These are phyloP conservation scores for Xiphophorus couchianus DNA, from an alignment of 2,113 vertebrate genomes.

Conservation along the genomic window DNA sequence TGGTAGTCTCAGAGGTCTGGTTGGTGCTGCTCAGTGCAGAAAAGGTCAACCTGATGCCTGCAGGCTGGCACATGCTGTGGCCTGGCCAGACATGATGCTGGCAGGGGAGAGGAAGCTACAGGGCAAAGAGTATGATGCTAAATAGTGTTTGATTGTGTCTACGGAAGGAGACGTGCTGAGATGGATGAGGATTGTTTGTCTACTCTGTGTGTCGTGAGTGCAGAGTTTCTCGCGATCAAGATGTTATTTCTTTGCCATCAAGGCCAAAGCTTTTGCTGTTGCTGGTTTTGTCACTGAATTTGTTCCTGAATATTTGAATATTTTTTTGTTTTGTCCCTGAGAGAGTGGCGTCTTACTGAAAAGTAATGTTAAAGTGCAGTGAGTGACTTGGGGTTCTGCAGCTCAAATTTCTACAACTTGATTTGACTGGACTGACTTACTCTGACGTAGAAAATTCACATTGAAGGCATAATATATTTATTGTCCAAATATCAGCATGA, in stretches of 20 bases:
- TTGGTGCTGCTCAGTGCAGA: constrained; percentile 36
- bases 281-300: too few species aligned
- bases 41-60: constrained; percentile 72
- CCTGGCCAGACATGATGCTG: constrained; percentile 36
- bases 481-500: background rate
- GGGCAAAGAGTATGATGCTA: constrained; percentile 34
- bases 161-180: background rate
- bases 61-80: constrained; percentile 48
- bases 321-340: too few species aligned
- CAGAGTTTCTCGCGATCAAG: background rate
- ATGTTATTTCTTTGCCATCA: too few species aligned
- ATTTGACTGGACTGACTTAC: background rate
- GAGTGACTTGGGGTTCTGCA: too few species aligned
- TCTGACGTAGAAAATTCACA: too few species aligned
- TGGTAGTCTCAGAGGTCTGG: constrained; percentile 36
- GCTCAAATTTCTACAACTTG: background rate
- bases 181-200: background rate
- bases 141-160: constrained; percentile 29
- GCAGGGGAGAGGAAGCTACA: constrained; percentile 28
- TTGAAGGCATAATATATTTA: background rate
- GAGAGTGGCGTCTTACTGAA: too few species aligned
- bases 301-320: too few species aligned
- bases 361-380: too few species aligned
- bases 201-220: background rate
- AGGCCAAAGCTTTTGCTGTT: too few species aligned